These are phyloP conservation scores for Catocala fraxini DNA, from an alignment of 2,888 invertebrate genomes.

Conservation along the genomic window DNA sequence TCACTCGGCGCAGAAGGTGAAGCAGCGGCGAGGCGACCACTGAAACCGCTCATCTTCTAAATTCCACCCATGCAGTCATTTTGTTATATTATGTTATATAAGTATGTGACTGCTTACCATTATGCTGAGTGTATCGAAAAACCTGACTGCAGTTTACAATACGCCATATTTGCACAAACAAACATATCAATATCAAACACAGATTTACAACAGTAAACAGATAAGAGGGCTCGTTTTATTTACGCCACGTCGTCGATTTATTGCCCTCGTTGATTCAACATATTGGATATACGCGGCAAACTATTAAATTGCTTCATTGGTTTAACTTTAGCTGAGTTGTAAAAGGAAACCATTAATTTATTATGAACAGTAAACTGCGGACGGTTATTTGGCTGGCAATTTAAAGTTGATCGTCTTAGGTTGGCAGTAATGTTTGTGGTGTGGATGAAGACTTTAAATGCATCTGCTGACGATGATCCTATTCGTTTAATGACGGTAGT, in stretches of 20 bases:
- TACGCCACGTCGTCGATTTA: conserved; percentile 27
- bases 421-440: conserved; percentile 4
- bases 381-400: not conserved
- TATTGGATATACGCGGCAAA: conserved; percentile 28
- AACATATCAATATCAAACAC: not conserved
- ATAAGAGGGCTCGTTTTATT: conserved; percentile 41
- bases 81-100: no score
- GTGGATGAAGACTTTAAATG: no score
- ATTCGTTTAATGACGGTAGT: no score
- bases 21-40: no score
- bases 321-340: conserved; percentile 27
- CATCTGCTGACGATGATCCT: no score
- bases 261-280: conserved; percentile 20
- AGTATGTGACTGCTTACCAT: no score
- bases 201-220: conserved; percentile 35
- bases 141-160: not conserved
- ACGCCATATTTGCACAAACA: not conserved
- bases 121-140: no score
- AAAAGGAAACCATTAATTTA: conserved; percentile 34
- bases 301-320: conserved; percentile 43
- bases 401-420: not conserved
- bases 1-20: no score
- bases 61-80: no score
- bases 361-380: conserved; percentile 12
- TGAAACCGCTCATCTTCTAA: no score